Evolutionary conservation across 2,797 vertebrate genomes (phyloP).

Genomic region (Crenichthys baileyi): DNA sequence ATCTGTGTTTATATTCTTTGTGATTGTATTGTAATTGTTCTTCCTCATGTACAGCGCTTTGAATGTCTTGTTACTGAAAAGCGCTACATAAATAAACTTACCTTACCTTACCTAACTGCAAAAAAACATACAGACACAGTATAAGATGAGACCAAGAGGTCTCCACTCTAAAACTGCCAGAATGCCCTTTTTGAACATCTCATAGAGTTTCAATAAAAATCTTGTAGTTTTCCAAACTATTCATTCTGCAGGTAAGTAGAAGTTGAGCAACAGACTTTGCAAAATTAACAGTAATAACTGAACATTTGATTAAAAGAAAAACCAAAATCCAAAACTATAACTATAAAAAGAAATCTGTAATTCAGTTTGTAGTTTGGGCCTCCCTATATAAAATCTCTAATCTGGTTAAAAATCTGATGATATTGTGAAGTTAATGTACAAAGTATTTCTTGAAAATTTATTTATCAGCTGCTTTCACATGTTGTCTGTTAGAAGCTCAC

Average conservation of each 20-base stretch:
- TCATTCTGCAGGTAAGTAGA: not conserved
- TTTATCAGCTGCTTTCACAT: conserved; percentile 5
- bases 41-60: too few species aligned
- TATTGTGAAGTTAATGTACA: not conserved
- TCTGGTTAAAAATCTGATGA: not conserved
- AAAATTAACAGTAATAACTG: not conserved
- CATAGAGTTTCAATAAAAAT: not conserved
- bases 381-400: too few species aligned
- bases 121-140: too few species aligned
- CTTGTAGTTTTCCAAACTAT: not conserved
- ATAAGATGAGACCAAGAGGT: too few species aligned
- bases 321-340: not conserved
- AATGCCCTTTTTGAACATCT: too few species aligned
- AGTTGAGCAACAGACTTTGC: not conserved
- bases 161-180: too few species aligned
- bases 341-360: not conserved
- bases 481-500: conserved; percentile 17
- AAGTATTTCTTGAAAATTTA: not conserved
- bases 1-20: too few species aligned
- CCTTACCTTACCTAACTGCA: too few species aligned
- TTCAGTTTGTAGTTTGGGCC: not conserved
- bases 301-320: not conserved
- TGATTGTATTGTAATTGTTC: too few species aligned
- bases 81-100: too few species aligned
- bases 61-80: too few species aligned